phyloP scores from a whole-genome alignment of 2,888 invertebrate genomes.

The Lathronympha strigana region DNA sequence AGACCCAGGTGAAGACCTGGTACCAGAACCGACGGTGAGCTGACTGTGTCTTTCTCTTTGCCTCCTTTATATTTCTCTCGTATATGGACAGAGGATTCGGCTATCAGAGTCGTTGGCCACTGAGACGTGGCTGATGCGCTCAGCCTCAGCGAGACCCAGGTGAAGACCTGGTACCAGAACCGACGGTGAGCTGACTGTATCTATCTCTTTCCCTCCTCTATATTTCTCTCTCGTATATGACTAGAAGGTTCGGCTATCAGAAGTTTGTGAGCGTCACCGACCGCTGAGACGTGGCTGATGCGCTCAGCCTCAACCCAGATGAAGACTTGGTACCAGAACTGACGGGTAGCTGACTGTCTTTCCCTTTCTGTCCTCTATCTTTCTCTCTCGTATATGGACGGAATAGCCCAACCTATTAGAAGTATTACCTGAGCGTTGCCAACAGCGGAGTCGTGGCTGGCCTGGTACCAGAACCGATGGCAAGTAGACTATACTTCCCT shows the following conservation, averaged over 20 bases:
- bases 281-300: conserved; percentile 95
- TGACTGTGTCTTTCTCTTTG: neutral
- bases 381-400: conserved; percentile 95
- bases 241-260: conserved; percentile 96
- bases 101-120: too few relatives aligned
- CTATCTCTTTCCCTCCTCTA: too few relatives aligned
- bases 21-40: conserved; percentile 93
- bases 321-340: conserved; percentile 97
- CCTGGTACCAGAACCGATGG: conserved; percentile 97
- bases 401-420: conserved; percentile 96
- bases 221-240: too few relatives aligned
- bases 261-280: conserved; percentile 97
- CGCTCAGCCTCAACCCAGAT: conserved; percentile 96
- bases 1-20: conserved; percentile 98
- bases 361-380: neutral
- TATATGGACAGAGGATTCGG: conserved; percentile 96
- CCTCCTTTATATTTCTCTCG: too few relatives aligned
- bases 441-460: conserved; percentile 97
- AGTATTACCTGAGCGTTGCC: conserved; percentile 96
- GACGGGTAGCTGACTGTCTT: conserved; percentile 84
- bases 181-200: conserved; percentile 84
- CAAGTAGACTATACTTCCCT: conserved; percentile 58
- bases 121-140: too few relatives aligned
- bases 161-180: conserved; percentile 98
- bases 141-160: conserved; percentile 95